Evolutionary conservation across 2,888 invertebrate species (phyloP).

Genomic region (Cheilosia variabilis): DNA sequence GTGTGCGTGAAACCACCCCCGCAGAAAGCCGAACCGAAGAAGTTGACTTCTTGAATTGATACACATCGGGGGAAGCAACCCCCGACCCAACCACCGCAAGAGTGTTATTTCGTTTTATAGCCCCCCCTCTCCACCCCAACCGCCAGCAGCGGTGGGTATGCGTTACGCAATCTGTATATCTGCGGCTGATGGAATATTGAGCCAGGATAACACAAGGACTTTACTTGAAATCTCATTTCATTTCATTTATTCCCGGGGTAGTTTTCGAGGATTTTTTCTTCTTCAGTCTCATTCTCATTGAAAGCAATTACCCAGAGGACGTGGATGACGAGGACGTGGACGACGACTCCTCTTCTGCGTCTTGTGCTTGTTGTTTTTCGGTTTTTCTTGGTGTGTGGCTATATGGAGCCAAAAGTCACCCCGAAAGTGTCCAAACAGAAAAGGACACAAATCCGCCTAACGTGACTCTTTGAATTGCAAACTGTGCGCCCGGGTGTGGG

Average conservation of each 20-base stretch:
- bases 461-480: conserved; percentile 71
- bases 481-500: conserved; percentile 36
- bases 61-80: conserved; percentile 62
- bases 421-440: conserved; percentile 74
- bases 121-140: not conserved
- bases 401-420: conserved; percentile 74
- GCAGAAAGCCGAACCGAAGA: not conserved
- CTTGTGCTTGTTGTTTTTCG: conserved; percentile 3
- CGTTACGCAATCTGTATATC: conserved; percentile 72
- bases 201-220: conserved; percentile 66
- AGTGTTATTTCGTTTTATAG: conserved; percentile 67
- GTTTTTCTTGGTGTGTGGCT: conserved; percentile 48
- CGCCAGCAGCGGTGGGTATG: conserved; percentile 7
- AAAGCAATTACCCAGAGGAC: conserved; percentile 74
- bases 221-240: conserved; percentile 74
- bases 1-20: conserved; percentile 50
- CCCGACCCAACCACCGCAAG: conserved; percentile 27
- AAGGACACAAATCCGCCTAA: conserved; percentile 75
- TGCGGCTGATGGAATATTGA: conserved; percentile 37
- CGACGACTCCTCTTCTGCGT: conserved; percentile 39
- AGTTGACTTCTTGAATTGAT: conserved; percentile 72
- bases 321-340: conserved; percentile 45
- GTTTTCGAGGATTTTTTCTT: conserved; percentile 57
- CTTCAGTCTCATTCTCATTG: conserved; percentile 56
- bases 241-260: conserved; percentile 67